Percentiles rank a stretch among this genome's conserved stretches.
These are phyloP conservation scores for Drosophila merina DNA, from an alignment of 2,888 invertebrate species.

Conservation along the genomic window DNA sequence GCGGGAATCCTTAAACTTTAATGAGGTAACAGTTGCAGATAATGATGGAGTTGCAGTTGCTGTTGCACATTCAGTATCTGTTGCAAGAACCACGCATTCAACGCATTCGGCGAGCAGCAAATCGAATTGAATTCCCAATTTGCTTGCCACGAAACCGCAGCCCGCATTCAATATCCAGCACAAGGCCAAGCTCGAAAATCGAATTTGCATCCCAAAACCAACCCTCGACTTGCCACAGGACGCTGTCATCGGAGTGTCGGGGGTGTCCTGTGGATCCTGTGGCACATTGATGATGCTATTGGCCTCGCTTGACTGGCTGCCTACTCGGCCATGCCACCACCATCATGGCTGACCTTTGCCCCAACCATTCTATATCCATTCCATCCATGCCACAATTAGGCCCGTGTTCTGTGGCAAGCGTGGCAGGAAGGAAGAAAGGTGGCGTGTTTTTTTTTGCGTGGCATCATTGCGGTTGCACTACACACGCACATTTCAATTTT, in stretches of 20 bases:
- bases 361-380: neutral
- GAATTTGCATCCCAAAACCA: slow-evolving; percentile 51
- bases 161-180: slow-evolving; percentile 44
- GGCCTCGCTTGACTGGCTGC: slow-evolving; percentile 27
- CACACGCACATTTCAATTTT: slow-evolving; percentile 66
- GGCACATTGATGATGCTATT: slow-evolving; percentile 31
- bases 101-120: slow-evolving; percentile 12
- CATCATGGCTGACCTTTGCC: slow-evolving; percentile 31
- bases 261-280: neutral
- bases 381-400: slow-evolving; percentile 28
- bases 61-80: too few species aligned
- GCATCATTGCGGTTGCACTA: slow-evolving; percentile 35
- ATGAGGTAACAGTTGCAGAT: too few species aligned
- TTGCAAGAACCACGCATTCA: neutral
- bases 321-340: slow-evolving; percentile 15
- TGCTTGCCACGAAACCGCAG: slow-evolving; percentile 30
- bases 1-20: too few species aligned
- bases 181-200: slow-evolving; percentile 49
- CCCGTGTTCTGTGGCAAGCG: slow-evolving; percentile 2
- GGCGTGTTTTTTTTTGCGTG: neutral
- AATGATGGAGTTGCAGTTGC: too few species aligned
- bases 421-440: slow-evolving; percentile 6
- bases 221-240: slow-evolving; percentile 21
- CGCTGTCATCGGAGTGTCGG: slow-evolving; percentile 40
- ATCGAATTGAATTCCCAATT: slow-evolving; percentile 45